Evolutionary conservation across 2,113 vertebrate species (phyloP).

Genomic region (Crocuta crocuta): DNA sequence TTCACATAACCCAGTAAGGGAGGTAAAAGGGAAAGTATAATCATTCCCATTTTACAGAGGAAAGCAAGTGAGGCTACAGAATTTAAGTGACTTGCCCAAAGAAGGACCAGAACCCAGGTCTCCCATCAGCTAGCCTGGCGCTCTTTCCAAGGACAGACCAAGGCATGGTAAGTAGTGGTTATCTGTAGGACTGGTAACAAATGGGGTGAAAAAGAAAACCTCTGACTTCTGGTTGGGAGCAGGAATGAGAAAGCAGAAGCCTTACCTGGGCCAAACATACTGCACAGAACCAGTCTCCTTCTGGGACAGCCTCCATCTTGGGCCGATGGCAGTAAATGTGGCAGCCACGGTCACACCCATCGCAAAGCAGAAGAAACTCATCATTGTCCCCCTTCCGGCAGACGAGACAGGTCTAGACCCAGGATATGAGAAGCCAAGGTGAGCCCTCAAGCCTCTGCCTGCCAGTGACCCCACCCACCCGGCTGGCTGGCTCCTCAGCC

Average conservation of each 20-base stretch:
- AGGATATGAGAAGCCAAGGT: background rate
- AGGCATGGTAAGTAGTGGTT: background rate
- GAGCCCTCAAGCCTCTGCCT: background rate
- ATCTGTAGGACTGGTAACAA: background rate
- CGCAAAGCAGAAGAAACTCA: constrained; percentile 95
- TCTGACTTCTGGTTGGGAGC: background rate
- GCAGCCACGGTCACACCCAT: constrained; percentile 96
- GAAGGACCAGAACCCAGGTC: background rate
- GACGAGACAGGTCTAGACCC: constrained; percentile 92
- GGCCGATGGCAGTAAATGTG: constrained; percentile 98
- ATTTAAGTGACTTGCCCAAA: background rate
- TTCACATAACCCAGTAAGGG: background rate
- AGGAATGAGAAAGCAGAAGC: accelerated
- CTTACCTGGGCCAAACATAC: constrained; percentile 91
- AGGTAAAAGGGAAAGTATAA: background rate
- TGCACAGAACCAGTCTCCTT: constrained; percentile 98
- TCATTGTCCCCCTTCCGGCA: constrained; percentile 97
- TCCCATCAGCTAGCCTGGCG: background rate
- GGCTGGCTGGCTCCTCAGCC: background rate
- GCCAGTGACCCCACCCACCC: background rate
- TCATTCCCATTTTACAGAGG: background rate
- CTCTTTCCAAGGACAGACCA: background rate
- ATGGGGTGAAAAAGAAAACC: background rate
- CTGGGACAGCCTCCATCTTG: constrained; percentile 94
- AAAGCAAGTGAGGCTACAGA: background rate